These are phyloP conservation scores for Alitta virens DNA, from an alignment of 2,888 invertebrate genomes.

Conservation along the genomic window DNA sequence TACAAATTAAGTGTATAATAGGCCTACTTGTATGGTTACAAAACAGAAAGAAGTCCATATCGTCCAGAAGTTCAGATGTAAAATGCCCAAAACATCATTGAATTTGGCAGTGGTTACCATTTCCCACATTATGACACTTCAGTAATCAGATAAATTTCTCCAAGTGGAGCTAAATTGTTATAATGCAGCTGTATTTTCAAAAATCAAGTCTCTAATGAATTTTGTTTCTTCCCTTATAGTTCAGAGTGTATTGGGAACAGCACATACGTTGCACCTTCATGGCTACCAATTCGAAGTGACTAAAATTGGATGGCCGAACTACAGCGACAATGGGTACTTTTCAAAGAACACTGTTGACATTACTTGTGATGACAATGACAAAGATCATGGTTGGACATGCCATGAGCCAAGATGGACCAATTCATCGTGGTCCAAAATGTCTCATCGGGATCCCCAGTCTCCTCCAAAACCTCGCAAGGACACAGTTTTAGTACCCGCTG, in stretches of 20 bases:
- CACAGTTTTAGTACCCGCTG: conserved; percentile 47
- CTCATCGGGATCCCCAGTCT: conserved; percentile 2
- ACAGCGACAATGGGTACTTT: not conserved
- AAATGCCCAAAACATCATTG: too few relatives aligned
- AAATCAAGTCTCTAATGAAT: too few relatives aligned
- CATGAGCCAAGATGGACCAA: conserved; percentile 8
- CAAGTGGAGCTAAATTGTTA: too few relatives aligned
- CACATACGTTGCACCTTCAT: conserved; percentile 6
- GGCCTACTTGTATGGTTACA: too few relatives aligned
- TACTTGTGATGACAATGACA: conserved; percentile 14
- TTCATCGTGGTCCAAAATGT: conserved; percentile 7
- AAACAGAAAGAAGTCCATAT: too few relatives aligned
- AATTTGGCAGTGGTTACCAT: too few relatives aligned
- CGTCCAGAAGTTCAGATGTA: too few relatives aligned
- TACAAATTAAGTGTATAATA: too few relatives aligned
- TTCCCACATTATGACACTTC: too few relatives aligned
- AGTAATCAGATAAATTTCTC: too few relatives aligned
- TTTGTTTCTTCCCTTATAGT: too few relatives aligned
- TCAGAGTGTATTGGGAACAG: not conserved
- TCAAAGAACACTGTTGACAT: conserved; percentile 10
- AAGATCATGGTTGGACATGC: conserved; percentile 21
- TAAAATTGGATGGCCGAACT: conserved; percentile 5
- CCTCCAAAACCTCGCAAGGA: conserved; percentile 37
- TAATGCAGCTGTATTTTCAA: too few relatives aligned
- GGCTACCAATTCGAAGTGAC: conserved; percentile 7